Base-by-base conservation (phyloP, 2,888 invertebrate genomes). In the Rhamnusium bicolor region DNA sequence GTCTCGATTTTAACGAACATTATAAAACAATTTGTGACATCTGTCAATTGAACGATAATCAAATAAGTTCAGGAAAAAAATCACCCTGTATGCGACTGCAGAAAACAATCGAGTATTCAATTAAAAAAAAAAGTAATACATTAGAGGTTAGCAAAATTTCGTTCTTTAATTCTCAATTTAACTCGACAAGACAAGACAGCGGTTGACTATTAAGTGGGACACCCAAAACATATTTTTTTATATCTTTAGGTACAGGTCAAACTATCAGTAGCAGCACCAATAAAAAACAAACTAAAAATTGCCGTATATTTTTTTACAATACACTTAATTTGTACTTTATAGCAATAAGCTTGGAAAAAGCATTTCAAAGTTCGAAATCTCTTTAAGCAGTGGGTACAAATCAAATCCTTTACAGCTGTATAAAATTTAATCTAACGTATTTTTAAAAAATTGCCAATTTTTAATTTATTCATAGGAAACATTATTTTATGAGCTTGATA, bases 311-410 rank as follows among this genome's bases (percentile, higher is more conserved):
- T 69, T 68, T 70, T 71, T 72, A 71, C 75, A 74, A 78, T 71
- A 75, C 73, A 78, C 69, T 73, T 72, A 74, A 63, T 80, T 80
- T 80, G 80, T 80, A 80, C 80, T 79, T 72, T 66, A 56, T 56
- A 67, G 67, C 67, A 18, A 51, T 72, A 75, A 80, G 78, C 77
- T 78, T 75, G 61, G 60, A 67, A 69, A 73, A 80, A 77, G 77
- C 78, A 75, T 74, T 79, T 74, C 62, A 51, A 74, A 60, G 63
- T 65, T 51, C 29, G 24, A 49, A 49, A 18, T 54, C 29, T 54
- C 27, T n/a, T 56, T 14, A 12, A 19, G 60, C 51, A 10, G 29
- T 24, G 32, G 54, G 53, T 67, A 61, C 54, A 19, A 66, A 71
- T 78, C 74, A 78, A 78, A 78, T 76, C 74, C 74, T 54, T 68